Conservation (phyloP, 1,140 invertebrate species). For the Phocides pigmalion region DNA sequence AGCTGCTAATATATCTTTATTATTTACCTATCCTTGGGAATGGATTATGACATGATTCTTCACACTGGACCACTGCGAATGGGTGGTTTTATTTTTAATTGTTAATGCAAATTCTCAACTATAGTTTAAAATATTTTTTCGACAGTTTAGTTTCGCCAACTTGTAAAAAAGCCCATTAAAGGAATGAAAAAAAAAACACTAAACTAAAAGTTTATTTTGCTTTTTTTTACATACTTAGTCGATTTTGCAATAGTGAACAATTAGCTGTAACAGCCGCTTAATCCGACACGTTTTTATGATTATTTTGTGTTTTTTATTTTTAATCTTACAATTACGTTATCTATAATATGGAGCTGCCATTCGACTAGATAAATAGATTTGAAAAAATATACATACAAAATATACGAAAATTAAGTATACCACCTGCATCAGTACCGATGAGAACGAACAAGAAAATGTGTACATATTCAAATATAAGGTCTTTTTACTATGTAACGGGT, state of each 20-base stretch:
- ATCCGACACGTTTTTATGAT: background rate
- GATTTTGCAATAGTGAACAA: background rate
- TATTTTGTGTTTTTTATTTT: conserved; percentile 11
- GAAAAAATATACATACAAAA: conserved; percentile 35
- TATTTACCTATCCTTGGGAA: background rate
- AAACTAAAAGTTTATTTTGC: background rate
- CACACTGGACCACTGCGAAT: too few relatives aligned
- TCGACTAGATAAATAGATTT: conserved; percentile 60
- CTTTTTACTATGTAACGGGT: too few relatives aligned
- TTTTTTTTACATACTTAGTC: background rate
- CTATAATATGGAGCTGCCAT: conserved; percentile 56
- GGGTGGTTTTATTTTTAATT: background rate
- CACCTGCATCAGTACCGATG: conserved; percentile 20
- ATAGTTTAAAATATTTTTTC: background rate
- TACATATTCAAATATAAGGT: conserved; percentile 1
- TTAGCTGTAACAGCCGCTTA: background rate
- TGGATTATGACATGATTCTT: background rate
- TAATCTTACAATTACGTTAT: conserved; percentile 6
- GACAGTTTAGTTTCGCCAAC: background rate
- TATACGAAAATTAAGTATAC: conserved; percentile 35
- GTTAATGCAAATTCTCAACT: background rate
- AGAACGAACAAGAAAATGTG: background rate
- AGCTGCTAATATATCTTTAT: too few relatives aligned
- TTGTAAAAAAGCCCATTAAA: background rate
- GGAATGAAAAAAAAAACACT: too few relatives aligned